Evolutionary conservation across 2,113 vertebrate genomes (phyloP).

Genomic region (Osmerus mordax): DNA sequence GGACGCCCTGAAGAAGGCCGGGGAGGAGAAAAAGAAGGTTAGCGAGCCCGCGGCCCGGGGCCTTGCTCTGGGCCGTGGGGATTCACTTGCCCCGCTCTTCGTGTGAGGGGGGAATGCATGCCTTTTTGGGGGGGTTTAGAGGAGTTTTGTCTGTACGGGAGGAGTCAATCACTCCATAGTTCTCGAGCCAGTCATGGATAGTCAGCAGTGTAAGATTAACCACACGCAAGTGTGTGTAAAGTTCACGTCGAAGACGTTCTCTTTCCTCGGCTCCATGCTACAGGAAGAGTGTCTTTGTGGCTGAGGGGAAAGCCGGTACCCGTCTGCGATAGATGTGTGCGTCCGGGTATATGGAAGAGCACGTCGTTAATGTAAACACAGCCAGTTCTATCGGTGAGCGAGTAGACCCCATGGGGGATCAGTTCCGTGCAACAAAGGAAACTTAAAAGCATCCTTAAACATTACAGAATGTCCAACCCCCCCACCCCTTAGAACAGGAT

Average conservation of each 20-base stretch:
- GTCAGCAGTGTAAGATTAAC: too few relatives aligned
- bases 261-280: background rate
- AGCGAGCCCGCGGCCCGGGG: conserved; percentile 5
- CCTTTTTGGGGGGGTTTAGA: too few relatives aligned
- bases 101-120: too few relatives aligned
- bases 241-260: background rate
- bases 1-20: conserved; percentile 77
- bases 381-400: background rate
- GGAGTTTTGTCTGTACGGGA: too few relatives aligned
- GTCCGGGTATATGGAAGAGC: background rate
- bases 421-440: conserved; percentile 10
- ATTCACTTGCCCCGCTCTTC: too few relatives aligned
- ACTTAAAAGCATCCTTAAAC: conserved; percentile 11
- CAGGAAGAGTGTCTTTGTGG: conserved; percentile 23
- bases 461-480: background rate
- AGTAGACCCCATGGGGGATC: background rate
- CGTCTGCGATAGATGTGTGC: conserved; percentile 19
- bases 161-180: too few relatives aligned
- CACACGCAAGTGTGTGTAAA: too few relatives aligned
- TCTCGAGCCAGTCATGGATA: background rate
- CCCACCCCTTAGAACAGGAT: conserved; percentile 27
- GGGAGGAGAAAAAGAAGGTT: conserved; percentile 90
- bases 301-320: background rate
- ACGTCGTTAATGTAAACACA: conserved; percentile 20
- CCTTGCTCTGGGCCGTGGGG: too few relatives aligned